Evolutionary conservation across 2,888 invertebrate species (phyloP).

Genomic region (Hydrotaea diabolus): DNA sequence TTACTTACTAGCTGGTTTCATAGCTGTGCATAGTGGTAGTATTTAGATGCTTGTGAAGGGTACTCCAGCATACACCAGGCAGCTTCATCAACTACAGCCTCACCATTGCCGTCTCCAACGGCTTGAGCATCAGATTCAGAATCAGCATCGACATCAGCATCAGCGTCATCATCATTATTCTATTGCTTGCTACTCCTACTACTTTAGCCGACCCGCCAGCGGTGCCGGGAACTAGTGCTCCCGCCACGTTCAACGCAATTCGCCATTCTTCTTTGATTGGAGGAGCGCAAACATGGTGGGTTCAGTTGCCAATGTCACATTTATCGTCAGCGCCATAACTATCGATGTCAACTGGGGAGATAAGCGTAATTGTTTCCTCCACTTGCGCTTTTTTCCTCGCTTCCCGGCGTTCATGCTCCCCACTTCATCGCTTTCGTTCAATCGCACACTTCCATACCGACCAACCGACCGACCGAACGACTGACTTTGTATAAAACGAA

Average conservation of each 20-base stretch:
- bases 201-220: background rate
- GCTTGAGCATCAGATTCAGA: conserved; percentile 8
- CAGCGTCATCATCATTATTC: conserved; percentile 29
- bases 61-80: background rate
- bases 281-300: conserved; percentile 40
- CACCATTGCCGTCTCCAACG: background rate
- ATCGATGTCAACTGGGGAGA: conserved; percentile 67
- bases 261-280: background rate
- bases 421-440: conserved; percentile 8
- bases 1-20: conserved; percentile 42
- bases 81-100: too few species aligned
- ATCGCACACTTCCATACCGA: background rate
- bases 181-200: conserved; percentile 4
- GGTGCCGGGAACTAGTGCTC: background rate
- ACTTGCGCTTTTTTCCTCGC: conserved; percentile 28
- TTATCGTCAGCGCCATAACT: conserved; percentile 66
- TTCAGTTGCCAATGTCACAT: conserved; percentile 62
- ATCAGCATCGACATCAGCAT: conserved; percentile 4
- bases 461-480: too few species aligned
- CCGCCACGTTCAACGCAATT: background rate
- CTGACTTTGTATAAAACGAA: conserved; percentile 18
- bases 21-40: conserved; percentile 10
- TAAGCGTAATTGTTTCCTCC: conserved; percentile 67
- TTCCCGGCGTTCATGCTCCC: background rate
- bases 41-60: background rate